Conservation (phyloP, 2,797 vertebrate species). For the Sebastes baramenuke region DNA sequence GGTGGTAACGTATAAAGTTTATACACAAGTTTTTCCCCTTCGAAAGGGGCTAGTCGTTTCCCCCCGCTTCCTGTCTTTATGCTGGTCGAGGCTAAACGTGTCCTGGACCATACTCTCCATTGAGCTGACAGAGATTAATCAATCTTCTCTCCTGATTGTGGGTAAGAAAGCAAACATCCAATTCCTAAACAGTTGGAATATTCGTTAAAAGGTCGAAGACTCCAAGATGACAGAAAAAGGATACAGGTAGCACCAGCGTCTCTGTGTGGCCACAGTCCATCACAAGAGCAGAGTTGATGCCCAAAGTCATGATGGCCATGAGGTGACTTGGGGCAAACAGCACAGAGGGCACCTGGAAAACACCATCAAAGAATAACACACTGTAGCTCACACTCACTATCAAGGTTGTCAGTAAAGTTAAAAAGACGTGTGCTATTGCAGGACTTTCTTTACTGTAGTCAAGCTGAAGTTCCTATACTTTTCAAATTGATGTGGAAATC, state of each 20-base stretch:
- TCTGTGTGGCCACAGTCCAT: slow-evolving; percentile 97
- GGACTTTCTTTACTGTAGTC: background rate
- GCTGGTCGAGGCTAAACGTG: background rate
- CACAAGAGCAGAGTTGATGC: slow-evolving; percentile 97
- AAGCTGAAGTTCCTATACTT: background rate
- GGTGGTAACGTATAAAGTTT: slow-evolving; percentile 27
- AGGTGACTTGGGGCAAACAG: slow-evolving; percentile 95
- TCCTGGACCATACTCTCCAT: background rate
- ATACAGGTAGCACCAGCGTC: slow-evolving; percentile 96
- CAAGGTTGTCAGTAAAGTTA: background rate
- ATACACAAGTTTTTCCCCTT: background rate
- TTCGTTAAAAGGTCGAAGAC: background rate
- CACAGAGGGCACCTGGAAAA: slow-evolving; percentile 92
- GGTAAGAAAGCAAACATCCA: background rate
- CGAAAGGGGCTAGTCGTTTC: background rate
- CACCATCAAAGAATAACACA: background rate
- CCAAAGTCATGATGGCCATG: slow-evolving; percentile 95
- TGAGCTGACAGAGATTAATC: background rate
- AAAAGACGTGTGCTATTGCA: background rate
- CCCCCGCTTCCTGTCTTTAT: background rate
- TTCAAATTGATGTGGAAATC: background rate
- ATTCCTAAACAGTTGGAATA: background rate
- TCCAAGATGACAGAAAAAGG: slow-evolving; percentile 67
- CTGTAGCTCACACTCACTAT: background rate
- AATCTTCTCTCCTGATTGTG: background rate